A percentile compares a stretch with the other conserved stretches of the same genome.
phyloP scores from a whole-genome alignment of 2,113 vertebrate species.

The Athene noctua region DNA sequence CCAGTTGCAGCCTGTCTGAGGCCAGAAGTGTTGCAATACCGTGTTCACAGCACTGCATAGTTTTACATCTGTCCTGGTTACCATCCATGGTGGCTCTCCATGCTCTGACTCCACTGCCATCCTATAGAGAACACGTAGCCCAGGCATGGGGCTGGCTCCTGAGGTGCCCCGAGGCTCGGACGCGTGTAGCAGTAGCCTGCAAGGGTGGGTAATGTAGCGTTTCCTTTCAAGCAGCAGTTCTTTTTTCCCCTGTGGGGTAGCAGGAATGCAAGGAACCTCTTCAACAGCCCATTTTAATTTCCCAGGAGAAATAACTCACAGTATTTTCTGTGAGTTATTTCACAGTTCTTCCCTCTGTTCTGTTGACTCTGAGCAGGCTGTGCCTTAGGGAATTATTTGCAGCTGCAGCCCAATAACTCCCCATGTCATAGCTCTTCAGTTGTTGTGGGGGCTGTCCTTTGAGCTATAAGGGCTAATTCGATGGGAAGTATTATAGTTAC shows the following conservation, averaged over 20 bases:
- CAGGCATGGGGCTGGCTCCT: background rate
- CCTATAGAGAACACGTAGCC: background rate
- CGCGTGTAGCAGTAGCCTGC: background rate
- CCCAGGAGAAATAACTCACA: conserved; percentile 16
- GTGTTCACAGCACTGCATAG: background rate
- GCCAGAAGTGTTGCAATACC: background rate
- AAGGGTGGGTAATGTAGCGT: background rate
- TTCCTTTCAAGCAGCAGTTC: background rate
- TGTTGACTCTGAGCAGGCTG: background rate
- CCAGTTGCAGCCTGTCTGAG: background rate
- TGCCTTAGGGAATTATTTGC: background rate
- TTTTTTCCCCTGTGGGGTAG: background rate
- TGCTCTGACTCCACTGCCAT: background rate
- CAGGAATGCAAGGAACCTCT: background rate
- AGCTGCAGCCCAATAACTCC: conserved; percentile 7
- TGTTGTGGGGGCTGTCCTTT: background rate
- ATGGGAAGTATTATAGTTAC: background rate
- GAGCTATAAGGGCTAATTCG: background rate
- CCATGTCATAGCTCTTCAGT: background rate
- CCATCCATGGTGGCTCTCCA: background rate
- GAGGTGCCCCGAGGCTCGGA: background rate
- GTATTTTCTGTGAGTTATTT: background rate
- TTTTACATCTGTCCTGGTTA: background rate
- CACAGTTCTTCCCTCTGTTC: background rate
- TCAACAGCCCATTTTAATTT: conserved; percentile 26